Conservation (phyloP, 2,888 invertebrate genomes). For the Caradrina clavipalpis region DNA sequence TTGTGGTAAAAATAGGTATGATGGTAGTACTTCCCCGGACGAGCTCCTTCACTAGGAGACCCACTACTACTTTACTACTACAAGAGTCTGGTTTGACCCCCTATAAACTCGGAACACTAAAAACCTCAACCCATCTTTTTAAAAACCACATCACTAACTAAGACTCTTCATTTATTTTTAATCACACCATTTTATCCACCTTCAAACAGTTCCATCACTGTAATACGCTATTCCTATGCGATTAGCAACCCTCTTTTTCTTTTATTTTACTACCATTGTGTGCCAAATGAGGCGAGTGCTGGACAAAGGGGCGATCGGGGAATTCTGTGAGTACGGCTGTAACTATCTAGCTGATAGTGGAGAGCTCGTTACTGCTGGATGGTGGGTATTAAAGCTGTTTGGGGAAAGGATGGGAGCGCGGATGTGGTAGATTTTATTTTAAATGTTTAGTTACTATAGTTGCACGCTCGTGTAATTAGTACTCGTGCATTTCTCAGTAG, state of each 20-base stretch:
- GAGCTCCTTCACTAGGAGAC: too few species aligned
- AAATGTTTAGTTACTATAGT: background rate
- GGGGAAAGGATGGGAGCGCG: background rate
- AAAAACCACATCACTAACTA: too few species aligned
- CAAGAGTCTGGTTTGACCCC: too few species aligned
- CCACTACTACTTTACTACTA: too few species aligned
- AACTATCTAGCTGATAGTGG: slow-evolving; percentile 16
- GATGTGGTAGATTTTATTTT: background rate
- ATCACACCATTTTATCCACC: background rate
- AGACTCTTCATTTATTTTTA: background rate
- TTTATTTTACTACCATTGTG: slow-evolving; percentile 50
- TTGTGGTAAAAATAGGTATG: too few species aligned
- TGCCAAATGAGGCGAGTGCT: slow-evolving; percentile 35
- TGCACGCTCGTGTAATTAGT: too few species aligned
- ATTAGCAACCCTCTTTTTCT: slow-evolving; percentile 33
- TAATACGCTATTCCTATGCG: slow-evolving; percentile 37
- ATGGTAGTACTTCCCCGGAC: too few species aligned
- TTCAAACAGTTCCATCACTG: background rate
- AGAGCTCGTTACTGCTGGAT: slow-evolving; percentile 28
- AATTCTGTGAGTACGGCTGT: slow-evolving; percentile 10
- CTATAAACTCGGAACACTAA: background rate
- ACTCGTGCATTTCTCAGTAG: too few species aligned
- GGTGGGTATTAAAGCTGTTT: slow-evolving; percentile 22
- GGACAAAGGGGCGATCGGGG: slow-evolving; percentile 47
- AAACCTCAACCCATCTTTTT: background rate